Base-by-base conservation (phyloP, 2,888 invertebrate species). In the Gerris lacustris region DNA sequence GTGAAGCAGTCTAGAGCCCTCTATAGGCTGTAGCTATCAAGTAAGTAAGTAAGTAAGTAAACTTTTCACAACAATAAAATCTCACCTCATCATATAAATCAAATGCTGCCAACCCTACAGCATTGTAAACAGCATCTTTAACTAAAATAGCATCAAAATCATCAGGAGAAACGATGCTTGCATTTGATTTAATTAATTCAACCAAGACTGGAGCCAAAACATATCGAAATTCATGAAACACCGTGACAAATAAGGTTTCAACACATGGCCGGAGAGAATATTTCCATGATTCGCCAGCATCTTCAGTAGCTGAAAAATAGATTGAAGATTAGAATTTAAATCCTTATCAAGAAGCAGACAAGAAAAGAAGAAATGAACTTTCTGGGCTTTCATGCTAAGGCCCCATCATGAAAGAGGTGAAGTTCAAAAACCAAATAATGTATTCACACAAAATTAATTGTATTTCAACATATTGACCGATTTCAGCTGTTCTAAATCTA, bases 111-210 rank as follows among this genome's bases (percentile, higher is more conserved):
- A 94, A 82, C 6, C 95, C 94, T 9, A 93, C 90, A 0, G 96
- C 95, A 81, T 92, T 93, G 79, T 96, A 96, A 66, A 96, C 89
- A 71, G 96, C 95, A 82, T 96, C 96, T 81, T 94, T 95, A 71
- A 88, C 84, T 73, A 96, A 82, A 78, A 96, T 90, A 15, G 88
- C 87, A 70, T 87, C 85, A 75, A 94, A 82, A 79, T 95, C 90
- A 69, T 88, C 87, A 0, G 88, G 84, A 71, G 86, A 82, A 18
- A 87, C 85, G 6, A 87, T 83, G 6, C 87, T 86, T 73, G 87
- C 85, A 72, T 88, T 86, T 76, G 86, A 87, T 74, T 86, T 84
- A 15, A 90, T 86, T 79, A 92, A 86, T 76, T 87, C 84, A 0
- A 91, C 84, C 67, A 96, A 81, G 75, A 94, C 88, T 0, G 90